Evolutionary conservation across 2,113 vertebrate species (phyloP).

Genomic region (Urocynchramus pylzowi): DNA sequence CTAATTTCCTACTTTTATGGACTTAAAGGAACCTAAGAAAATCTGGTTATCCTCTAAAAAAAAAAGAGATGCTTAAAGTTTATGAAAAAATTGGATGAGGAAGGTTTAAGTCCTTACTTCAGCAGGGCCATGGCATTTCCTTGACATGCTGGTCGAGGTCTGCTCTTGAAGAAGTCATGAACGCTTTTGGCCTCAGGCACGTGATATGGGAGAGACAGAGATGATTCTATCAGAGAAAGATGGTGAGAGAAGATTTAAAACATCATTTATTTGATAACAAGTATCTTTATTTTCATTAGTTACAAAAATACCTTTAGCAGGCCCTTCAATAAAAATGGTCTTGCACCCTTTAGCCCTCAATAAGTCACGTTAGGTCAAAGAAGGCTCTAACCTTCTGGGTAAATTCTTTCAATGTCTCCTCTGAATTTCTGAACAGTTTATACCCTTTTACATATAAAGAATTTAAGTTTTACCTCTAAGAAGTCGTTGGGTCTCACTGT

Average conservation of each 20-base stretch:
- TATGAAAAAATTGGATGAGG: background rate
- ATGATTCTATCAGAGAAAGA: slow-evolving; percentile 76
- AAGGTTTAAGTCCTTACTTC: slow-evolving; percentile 80
- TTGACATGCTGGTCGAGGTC: slow-evolving; percentile 77
- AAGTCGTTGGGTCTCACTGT: slow-evolving; percentile 92
- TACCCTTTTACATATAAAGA: background rate
- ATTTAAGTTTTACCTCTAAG: slow-evolving; percentile 82
- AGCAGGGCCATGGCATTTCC: slow-evolving; percentile 86
- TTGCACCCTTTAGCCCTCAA: background rate
- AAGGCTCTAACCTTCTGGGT: background rate
- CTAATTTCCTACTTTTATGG: background rate
- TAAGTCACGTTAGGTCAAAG: background rate
- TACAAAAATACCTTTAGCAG: background rate
- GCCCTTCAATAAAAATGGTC: background rate
- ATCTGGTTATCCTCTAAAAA: background rate
- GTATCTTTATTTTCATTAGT: background rate
- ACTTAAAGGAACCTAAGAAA: background rate
- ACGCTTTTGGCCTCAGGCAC: slow-evolving; percentile 89
- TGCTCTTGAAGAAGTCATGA: slow-evolving; percentile 87
- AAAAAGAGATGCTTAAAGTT: background rate
- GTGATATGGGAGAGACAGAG: slow-evolving; percentile 89
- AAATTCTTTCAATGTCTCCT: background rate
- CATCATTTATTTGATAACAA: background rate
- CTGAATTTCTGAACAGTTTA: background rate
- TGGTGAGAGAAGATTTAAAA: background rate